phyloP scores from a whole-genome alignment of 1,140 invertebrate species.

The Bombus difficillimus region DNA sequence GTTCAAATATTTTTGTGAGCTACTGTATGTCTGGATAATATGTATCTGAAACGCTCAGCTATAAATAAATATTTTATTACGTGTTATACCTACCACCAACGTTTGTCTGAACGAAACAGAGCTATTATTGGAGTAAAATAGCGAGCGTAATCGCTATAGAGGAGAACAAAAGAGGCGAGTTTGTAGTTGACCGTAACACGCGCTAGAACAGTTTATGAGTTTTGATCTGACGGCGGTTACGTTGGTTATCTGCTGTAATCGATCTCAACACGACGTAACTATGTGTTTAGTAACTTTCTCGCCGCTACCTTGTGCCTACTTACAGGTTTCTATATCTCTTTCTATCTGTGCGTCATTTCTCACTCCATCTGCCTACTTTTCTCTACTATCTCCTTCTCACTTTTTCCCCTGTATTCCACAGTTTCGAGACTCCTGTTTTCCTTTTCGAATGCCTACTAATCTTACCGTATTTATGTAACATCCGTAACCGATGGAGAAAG shows the following conservation, averaged over 20 bases:
- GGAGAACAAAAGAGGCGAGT: background rate
- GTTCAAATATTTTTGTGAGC: too few relatives aligned
- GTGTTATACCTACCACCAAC: background rate
- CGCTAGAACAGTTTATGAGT: background rate
- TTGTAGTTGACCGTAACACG: background rate
- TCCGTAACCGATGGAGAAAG: slow-evolving; percentile 42
- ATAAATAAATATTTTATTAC: background rate
- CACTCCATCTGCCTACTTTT: background rate
- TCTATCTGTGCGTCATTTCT: background rate
- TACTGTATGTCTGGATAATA: background rate
- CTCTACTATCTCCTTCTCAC: background rate
- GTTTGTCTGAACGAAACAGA: background rate
- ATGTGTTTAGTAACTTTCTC: slow-evolving; percentile 64
- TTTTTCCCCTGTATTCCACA: background rate
- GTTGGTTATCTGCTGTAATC: slow-evolving; percentile 55
- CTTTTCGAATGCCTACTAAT: slow-evolving; percentile 29
- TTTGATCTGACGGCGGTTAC: slow-evolving; percentile 11
- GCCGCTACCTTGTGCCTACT: slow-evolving; percentile 31
- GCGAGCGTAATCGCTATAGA: background rate
- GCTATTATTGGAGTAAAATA: background rate
- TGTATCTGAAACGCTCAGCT: background rate
- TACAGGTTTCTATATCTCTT: background rate
- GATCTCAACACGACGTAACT: slow-evolving; percentile 51
- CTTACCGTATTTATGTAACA: slow-evolving; percentile 31
- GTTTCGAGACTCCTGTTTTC: slow-evolving; percentile 11